Evolutionary conservation across 2,113 vertebrate genomes (phyloP).

Genomic region (Meriones unguiculatus): DNA sequence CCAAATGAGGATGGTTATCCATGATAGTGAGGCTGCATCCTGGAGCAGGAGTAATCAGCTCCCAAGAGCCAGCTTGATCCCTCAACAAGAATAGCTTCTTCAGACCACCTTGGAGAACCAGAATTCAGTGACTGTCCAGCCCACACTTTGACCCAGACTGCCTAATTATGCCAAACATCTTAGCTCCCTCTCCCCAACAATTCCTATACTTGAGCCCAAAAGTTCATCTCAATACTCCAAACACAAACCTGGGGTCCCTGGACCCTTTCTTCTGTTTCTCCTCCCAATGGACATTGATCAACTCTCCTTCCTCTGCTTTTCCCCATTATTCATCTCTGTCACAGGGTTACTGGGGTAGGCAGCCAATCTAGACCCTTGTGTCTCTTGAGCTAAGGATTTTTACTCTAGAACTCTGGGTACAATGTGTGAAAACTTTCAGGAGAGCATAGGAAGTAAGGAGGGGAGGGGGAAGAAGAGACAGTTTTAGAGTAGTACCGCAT

Average conservation of each 20-base stretch:
- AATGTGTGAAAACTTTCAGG: not conserved
- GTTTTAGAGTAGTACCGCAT: too few relatives aligned
- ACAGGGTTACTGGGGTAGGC: not conserved
- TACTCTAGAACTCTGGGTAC: not conserved
- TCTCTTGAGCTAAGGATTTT: not conserved
- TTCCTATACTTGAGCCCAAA: not conserved
- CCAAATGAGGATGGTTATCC: not conserved
- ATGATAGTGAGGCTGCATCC: not conserved
- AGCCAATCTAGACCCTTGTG: not conserved
- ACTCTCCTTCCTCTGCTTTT: not conserved
- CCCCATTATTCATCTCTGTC: not conserved
- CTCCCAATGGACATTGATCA: not conserved
- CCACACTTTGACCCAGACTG: not conserved
- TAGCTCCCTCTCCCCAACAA: not conserved
- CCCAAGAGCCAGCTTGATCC: not conserved
- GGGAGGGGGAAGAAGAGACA: not conserved
- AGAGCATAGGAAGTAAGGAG: not conserved
- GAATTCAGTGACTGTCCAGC: too few relatives aligned
- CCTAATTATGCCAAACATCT: not conserved
- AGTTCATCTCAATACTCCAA: not conserved
- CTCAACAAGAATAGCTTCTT: not conserved
- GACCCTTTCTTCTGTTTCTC: not conserved
- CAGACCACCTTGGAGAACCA: not conserved
- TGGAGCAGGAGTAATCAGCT: not conserved
- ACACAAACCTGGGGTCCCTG: not conserved